Conservation (phyloP, 2,113 vertebrate genomes). For the Nannobrachium achirus region DNA sequence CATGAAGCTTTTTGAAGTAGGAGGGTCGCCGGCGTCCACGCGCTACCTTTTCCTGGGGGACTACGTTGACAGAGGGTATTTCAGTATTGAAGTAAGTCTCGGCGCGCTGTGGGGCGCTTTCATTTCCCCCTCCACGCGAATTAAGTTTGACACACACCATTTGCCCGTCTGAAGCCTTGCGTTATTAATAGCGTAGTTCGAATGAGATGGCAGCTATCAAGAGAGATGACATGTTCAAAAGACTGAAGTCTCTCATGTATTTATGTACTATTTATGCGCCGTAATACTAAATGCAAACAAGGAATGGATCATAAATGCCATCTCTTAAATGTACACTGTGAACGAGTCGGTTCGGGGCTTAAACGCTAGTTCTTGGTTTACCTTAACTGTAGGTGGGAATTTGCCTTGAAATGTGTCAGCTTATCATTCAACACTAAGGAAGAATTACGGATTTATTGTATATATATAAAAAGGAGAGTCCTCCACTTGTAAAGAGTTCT, state of each 20-base stretch:
- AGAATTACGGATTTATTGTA: no score
- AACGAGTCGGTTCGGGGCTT: neutral
- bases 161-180: constrained; percentile 34
- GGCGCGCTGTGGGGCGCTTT: neutral
- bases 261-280: no score
- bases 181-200: constrained; percentile 63
- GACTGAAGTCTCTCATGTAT: neutral
- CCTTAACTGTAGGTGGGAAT: constrained; percentile 12
- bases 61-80: constrained; percentile 99
- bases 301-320: constrained; percentile 32
- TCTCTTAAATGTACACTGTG: neutral
- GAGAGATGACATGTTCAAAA: constrained; percentile 40
- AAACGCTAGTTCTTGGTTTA: constrained; percentile 20
- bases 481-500: no score
- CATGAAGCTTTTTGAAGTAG: constrained; percentile 99
- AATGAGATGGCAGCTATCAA: constrained; percentile 55
- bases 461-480: no score
- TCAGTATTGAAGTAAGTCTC: constrained; percentile 97
- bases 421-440: constrained; percentile 1
- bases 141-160: constrained; percentile 50
- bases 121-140: constrained; percentile 32
- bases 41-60: constrained; percentile 99
- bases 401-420: constrained; percentile 15
- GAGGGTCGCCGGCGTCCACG: constrained; percentile 95
- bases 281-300: constrained; percentile 48